A percentile compares a stretch with the other conserved stretches of the same genome.
Evolutionary conservation across 2,888 invertebrate species (phyloP).

Genomic region (Parnassius orleans): DNA sequence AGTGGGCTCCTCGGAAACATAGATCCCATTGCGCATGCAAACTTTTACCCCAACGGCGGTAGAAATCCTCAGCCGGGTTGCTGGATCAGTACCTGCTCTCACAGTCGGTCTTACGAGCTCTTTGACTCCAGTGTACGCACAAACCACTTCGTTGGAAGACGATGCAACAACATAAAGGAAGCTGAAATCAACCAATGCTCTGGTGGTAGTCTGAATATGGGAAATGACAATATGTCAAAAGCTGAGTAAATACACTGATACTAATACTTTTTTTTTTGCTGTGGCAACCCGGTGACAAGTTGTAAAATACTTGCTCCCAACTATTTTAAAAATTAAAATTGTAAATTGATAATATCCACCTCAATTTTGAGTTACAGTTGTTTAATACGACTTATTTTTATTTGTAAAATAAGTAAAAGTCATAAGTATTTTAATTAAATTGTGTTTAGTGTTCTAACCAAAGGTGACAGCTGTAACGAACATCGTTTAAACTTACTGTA

Average conservation of each 20-base stretch:
- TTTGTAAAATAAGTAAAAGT: too few relatives aligned
- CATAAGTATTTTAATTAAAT: too few relatives aligned
- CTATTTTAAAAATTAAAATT: too few relatives aligned
- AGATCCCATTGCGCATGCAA: conserved; percentile 38
- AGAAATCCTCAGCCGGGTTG: conserved; percentile 45
- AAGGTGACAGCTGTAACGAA: too few relatives aligned
- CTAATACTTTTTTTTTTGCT: too few relatives aligned
- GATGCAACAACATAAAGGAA: conserved; percentile 36
- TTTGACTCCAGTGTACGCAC: conserved; percentile 40
- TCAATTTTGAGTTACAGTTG: too few relatives aligned
- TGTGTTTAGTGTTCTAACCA: too few relatives aligned
- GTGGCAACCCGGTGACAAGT: too few relatives aligned
- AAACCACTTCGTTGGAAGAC: conserved; percentile 39
- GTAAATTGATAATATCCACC: too few relatives aligned
- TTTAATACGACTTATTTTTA: too few relatives aligned
- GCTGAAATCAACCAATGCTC: conserved; percentile 35
- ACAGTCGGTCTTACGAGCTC: conserved; percentile 37
- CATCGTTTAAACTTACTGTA: too few relatives aligned
- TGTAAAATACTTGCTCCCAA: too few relatives aligned
- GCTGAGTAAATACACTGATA: conserved; percentile 34
- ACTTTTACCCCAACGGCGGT: conserved; percentile 50
- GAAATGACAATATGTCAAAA: conserved; percentile 36
- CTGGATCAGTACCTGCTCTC: conserved; percentile 38
- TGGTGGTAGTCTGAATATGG: conserved; percentile 37
- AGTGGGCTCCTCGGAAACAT: conserved; percentile 42